Evolutionary conservation across 2,113 vertebrate genomes (phyloP), one percentile per base, ranked within the genome.

Genomic region (Tetrao urogallus): DNA sequence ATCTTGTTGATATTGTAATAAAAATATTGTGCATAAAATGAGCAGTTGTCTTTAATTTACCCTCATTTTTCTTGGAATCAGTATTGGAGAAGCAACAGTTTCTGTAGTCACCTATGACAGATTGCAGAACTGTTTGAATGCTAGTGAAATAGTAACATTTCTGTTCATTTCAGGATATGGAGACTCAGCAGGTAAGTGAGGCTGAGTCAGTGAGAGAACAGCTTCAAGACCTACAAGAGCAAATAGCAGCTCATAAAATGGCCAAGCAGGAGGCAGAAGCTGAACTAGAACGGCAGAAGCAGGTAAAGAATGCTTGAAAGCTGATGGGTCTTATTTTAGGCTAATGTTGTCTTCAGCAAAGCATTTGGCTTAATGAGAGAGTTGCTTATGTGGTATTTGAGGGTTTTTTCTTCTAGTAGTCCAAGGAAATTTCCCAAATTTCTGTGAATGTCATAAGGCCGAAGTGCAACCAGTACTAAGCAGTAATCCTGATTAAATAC

Each of bases 261-360:
- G 97, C 98, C 24, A 99, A 98, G 82, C 98, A 99, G 95, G 99
- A 99, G 78, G 73, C 98, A 42, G 99, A 99, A 77, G 98, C 98
- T 13, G 99, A 99, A 79, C 54, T 99, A 36, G 99, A 99, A 80
- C 97, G 99, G 18, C 98, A 98, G 91, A 99, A 99, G 95, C 99
- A 99, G 97, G 99, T 98, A 81, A 81, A 67, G 56, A n/a, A 13
- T 84, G 82, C 8, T 48, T 66, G 57, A 89, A 88, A 91, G 36
- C 17, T 71, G 32, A 24, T 16, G 13, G 8, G 24, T 56, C 5
- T 71, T 30, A n/a, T 28, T 78, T 72, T 79, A 75, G 40, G 54
- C 27, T 8, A 4, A 0, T 54, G 7, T 6, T 70, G 20, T 63
- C 28, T 71, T 78, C 20, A 48, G 22, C 60, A 86, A 67, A 71